Percentiles rank a stretch among this genome's conserved stretches.
phyloP scores from a whole-genome alignment of 2,888 invertebrate genomes.

The Chloroclysta siterata region DNA sequence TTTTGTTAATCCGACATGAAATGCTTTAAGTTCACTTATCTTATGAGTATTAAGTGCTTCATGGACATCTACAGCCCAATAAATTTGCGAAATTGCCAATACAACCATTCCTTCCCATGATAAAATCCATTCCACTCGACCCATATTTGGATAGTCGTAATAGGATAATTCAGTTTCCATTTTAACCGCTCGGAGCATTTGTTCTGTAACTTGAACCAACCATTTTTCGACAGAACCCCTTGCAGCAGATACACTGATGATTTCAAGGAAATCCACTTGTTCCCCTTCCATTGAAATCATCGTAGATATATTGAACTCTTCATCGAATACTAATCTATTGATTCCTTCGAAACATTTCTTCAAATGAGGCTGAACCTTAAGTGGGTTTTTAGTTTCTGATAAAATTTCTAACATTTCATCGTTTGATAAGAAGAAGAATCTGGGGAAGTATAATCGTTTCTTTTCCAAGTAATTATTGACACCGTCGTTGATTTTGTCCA shows the following conservation, averaged over 20 bases:
- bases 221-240: conserved; percentile 94
- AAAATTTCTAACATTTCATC: conserved; percentile 96
- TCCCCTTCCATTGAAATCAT: conserved; percentile 93
- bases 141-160: conserved; percentile 85
- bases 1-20: conserved; percentile 80
- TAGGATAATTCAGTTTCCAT: conserved; percentile 88
- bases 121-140: conserved; percentile 88
- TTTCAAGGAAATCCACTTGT: conserved; percentile 86
- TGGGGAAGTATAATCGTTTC: conserved; percentile 92
- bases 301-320: conserved; percentile 88
- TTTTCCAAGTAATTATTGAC: conserved; percentile 93
- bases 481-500: conserved; percentile 93
- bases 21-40: conserved; percentile 82
- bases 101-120: conserved; percentile 94
- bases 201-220: conserved; percentile 92
- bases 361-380: conserved; percentile 93
- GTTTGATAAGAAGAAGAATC: conserved; percentile 96
- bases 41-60: conserved; percentile 86
- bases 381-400: conserved; percentile 94
- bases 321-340: conserved; percentile 89
- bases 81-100: conserved; percentile 91
- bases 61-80: conserved; percentile 93
- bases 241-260: conserved; percentile 88
- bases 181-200: conserved; percentile 90
- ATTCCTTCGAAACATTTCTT: conserved; percentile 96